Evolutionary conservation across 2,888 invertebrate species (phyloP).

Genomic region (Prosopocoilus inquinatus): DNA sequence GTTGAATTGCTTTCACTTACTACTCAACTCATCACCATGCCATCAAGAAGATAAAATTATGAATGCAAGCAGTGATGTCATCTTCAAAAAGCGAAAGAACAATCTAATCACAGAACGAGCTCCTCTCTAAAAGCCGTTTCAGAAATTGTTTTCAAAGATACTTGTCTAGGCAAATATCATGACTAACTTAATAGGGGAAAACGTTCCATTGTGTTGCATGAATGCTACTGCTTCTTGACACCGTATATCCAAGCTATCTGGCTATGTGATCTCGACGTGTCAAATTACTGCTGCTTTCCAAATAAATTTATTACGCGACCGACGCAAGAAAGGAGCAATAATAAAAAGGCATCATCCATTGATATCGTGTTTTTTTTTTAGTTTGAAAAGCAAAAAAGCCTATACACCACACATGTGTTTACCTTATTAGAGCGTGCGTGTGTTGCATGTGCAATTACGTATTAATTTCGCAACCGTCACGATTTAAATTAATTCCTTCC

Average conservation of each 20-base stretch:
- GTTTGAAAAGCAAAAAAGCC: no score
- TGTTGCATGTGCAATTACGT: no score
- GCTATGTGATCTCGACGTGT: slow-evolving; percentile 8
- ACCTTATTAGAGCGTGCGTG: no score
- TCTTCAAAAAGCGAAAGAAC: slow-evolving; percentile 1
- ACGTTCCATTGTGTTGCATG: slow-evolving; percentile 5
- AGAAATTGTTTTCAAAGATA: slow-evolving; percentile 6
- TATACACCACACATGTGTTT: no score
- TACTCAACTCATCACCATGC: no score
- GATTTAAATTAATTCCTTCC: no score
- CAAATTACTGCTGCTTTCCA: slow-evolving; percentile 6
- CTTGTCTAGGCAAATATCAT: slow-evolving; percentile 8
- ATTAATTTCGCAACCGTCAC: no score
- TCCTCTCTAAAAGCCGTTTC: slow-evolving; percentile 8
- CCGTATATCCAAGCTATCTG: slow-evolving; percentile 6
- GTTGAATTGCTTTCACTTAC: slow-evolving; percentile 7
- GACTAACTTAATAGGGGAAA: slow-evolving; percentile 7
- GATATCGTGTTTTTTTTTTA: no score
- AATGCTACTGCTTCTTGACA: slow-evolving; percentile 11
- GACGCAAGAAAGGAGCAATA: background rate
- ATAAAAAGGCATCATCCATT: background rate
- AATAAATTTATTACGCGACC: slow-evolving; percentile 4
- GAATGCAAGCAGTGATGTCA: background rate
- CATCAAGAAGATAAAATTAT: no score
- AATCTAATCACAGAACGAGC: slow-evolving; percentile 6